Base-by-base conservation (phyloP, 2,888 invertebrate species). In the Epistrophe eligans region DNA sequence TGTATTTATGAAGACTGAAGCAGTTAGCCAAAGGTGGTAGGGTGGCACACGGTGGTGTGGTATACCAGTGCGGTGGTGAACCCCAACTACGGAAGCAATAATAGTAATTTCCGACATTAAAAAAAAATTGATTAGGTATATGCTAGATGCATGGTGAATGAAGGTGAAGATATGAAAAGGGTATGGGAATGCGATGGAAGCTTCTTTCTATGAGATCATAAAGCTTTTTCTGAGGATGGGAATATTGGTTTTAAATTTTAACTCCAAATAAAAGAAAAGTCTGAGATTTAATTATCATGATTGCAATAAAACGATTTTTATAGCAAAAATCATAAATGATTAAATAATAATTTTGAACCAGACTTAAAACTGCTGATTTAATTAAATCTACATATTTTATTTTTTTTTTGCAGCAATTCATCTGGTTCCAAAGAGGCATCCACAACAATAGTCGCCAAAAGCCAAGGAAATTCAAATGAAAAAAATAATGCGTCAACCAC, bases 391-490 rank as follows among this genome's bases (percentile, higher is more conserved):
- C 7, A 35, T 9, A 35, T 5, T 11, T 52, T 19, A 15, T 48
- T 45, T 52, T 60, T n/a, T 71, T 52, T 50, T 91, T 90, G 13
- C 89, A 93, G 93, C 84, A 93, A 93, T 89, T 92, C 91, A 50
- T 93, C 93, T 40, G 93, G 93, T 55, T 93, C 93, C 35, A 93
- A 92, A 88, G 93, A 93, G 89, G 91, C 92, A 2, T 91, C 93
- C 11, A 92, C 92, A 17, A 91, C 91, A 67, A 89, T 91, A 32
- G 90, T 91, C 60, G 80, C 90, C 9, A 90, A 90, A 57, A 79
- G 88, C 57, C 90, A 89, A 74, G 73, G 62, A 28, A 73, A 88
- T 72, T 89, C 90, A 17, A 90, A 89, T 24, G 88, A 90, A 0
- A 79, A 81, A 10, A 89, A 89, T 11, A 89, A 74, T 45, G 58